These are phyloP conservation scores for Percina caprodes DNA, from an alignment of 2,113 vertebrate genomes.

Conservation along the genomic window DNA sequence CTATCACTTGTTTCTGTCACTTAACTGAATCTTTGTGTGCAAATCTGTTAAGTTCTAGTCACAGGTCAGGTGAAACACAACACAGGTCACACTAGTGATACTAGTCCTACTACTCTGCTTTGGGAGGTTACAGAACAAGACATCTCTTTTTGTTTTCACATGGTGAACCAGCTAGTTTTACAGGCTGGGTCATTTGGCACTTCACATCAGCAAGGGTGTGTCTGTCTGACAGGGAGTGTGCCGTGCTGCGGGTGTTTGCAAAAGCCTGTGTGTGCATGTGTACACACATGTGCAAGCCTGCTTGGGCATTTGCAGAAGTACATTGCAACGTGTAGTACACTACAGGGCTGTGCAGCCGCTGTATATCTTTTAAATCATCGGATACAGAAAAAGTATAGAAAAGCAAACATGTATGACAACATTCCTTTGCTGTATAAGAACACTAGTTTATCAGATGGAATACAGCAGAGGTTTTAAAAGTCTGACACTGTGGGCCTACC, in stretches of 20 bases:
- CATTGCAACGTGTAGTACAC: neutral
- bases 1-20: neutral
- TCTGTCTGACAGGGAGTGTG: slow-evolving; percentile 31
- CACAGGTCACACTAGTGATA: neutral
- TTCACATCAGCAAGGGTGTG: slow-evolving; percentile 51
- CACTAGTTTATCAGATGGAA: neutral
- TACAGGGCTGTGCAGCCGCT: neutral
- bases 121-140: neutral
- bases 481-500: neutral
- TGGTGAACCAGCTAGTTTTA: slow-evolving; percentile 56
- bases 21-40: neutral
- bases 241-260: neutral
- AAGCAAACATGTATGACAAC: slow-evolving; percentile 14
- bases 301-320: neutral
- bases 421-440: slow-evolving; percentile 21
- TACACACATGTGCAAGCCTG: neutral
- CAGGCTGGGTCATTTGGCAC: slow-evolving; percentile 44
- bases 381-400: neutral
- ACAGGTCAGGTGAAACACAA: neutral
- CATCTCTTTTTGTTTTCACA: slow-evolving; percentile 8
- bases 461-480: neutral
- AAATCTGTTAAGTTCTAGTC: neutral
- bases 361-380: neutral
- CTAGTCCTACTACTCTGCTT: neutral
- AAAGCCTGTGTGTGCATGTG: slow-evolving; percentile 15